phyloP scores from a whole-genome alignment of 2,113 vertebrate species.

The Poecilia latipinna region DNA sequence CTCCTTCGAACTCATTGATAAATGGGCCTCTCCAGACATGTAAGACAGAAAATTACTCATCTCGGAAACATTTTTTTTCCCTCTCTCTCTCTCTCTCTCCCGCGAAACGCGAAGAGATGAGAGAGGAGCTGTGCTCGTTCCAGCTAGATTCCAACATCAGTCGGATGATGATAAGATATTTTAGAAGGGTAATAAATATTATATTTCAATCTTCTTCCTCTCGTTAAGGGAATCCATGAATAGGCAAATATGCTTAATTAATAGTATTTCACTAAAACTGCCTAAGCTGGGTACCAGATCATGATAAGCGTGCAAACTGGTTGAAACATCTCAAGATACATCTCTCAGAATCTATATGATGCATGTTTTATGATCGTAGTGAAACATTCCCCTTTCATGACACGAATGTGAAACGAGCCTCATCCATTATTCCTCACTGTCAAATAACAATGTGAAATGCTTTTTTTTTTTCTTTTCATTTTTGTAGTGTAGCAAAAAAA shows the following conservation, averaged over 20 bases:
- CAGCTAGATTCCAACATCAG: background rate
- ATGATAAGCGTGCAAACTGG: background rate
- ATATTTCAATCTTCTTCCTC: background rate
- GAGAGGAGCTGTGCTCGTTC: background rate
- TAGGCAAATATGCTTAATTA: background rate
- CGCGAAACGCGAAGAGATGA: background rate
- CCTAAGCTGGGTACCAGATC: background rate
- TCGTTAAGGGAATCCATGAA: background rate
- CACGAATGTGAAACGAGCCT: background rate
- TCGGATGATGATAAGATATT: background rate
- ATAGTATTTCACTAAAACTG: background rate
- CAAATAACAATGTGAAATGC: constrained; percentile 1
- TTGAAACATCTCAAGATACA: background rate
- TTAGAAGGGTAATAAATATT: background rate
- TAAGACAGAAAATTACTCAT: constrained; percentile 3
- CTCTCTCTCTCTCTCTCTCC: background rate
- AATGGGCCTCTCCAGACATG: constrained; percentile 13
- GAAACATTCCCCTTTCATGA: background rate
- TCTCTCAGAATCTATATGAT: background rate
- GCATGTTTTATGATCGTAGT: constrained; percentile 2
- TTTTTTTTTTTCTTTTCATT: background rate
- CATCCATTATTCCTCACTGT: constrained; percentile 1
- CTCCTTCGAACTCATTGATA: constrained; percentile 23
- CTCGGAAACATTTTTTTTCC: background rate
- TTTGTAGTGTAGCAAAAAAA: background rate